Evolutionary conservation across 2,888 invertebrate genomes (phyloP).

Genomic region (Drosophila prolongata): DNA sequence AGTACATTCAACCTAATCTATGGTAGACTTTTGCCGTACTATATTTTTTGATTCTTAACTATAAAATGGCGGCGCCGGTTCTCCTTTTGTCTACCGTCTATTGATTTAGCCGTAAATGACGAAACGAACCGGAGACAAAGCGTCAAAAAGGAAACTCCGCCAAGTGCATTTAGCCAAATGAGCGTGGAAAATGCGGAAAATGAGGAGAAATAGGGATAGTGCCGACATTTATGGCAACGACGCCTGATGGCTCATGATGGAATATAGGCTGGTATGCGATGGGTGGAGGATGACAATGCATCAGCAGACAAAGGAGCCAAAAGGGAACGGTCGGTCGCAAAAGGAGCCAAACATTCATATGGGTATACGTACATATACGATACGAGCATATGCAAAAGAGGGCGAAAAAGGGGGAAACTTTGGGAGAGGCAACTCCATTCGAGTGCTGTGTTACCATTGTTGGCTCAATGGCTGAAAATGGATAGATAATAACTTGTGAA

Average conservation of each 20-base stretch:
- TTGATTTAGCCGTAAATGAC: conserved; percentile 63
- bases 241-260: conserved; percentile 29
- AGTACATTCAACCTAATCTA: conserved; percentile 2
- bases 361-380: background rate
- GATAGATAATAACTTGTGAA: conserved; percentile 78
- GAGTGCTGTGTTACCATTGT: conserved; percentile 51
- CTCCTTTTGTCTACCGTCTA: conserved; percentile 52
- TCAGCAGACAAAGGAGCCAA: conserved; percentile 46
- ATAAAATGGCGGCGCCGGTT: conserved; percentile 41
- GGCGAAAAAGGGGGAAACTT: background rate
- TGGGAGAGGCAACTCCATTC: conserved; percentile 40
- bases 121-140: conserved; percentile 28
- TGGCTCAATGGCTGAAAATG: conserved; percentile 72
- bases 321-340: conserved; percentile 30
- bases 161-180: conserved; percentile 70
- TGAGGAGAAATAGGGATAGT: conserved; percentile 31
- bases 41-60: conserved; percentile 24
- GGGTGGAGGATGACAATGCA: conserved; percentile 62
- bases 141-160: conserved; percentile 23
- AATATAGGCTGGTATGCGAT: conserved; percentile 1
- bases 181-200: conserved; percentile 38
- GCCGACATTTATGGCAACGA: conserved; percentile 47
- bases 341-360: conserved; percentile 21
- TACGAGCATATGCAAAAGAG: conserved; percentile 16
- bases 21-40: background rate